Percentiles rank a stretch among this genome's conserved stretches.
phyloP scores from a whole-genome alignment of 2,797 vertebrate species.

The Malurus splendens region DNA sequence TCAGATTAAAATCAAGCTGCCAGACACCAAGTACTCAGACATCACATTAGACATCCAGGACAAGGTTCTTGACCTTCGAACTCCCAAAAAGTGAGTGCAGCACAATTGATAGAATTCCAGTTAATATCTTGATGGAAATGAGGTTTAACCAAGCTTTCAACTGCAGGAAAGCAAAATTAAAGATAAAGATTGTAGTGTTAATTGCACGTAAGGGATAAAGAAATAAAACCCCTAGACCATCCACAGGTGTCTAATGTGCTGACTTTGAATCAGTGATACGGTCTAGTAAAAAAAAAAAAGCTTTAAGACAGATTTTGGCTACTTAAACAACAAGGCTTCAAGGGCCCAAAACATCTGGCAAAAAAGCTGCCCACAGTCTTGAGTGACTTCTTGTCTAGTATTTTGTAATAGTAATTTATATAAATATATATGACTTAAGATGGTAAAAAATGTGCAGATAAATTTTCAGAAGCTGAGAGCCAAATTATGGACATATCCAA shows the following conservation, averaged over 20 bases:
- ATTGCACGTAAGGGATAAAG: not conserved
- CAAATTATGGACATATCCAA: not conserved
- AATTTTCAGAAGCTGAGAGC: not conserved
- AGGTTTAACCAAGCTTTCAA: not conserved
- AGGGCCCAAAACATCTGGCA: not conserved
- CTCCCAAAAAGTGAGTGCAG: constrained; percentile 83
- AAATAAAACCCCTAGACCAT: not conserved
- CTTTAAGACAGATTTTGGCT: not conserved
- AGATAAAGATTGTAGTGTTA: not conserved
- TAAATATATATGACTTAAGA: not conserved
- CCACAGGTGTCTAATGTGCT: not conserved
- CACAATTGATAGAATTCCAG: not conserved
- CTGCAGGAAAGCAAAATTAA: not conserved
- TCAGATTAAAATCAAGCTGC: constrained; percentile 87
- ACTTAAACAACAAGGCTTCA: not conserved
- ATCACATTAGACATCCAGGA: constrained; percentile 85
- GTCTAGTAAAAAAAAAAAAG: not conserved
- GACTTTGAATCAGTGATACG: not conserved
- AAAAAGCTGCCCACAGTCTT: not conserved
- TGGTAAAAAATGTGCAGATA: not conserved
- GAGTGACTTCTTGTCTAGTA: not conserved
- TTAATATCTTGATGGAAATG: not conserved
- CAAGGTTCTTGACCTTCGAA: constrained; percentile 85
- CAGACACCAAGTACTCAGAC: constrained; percentile 81
- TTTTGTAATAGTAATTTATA: not conserved